These are phyloP conservation scores for Arnoldichthys spilopterus DNA, from an alignment of 2,797 vertebrate species.

Conservation along the genomic window DNA sequence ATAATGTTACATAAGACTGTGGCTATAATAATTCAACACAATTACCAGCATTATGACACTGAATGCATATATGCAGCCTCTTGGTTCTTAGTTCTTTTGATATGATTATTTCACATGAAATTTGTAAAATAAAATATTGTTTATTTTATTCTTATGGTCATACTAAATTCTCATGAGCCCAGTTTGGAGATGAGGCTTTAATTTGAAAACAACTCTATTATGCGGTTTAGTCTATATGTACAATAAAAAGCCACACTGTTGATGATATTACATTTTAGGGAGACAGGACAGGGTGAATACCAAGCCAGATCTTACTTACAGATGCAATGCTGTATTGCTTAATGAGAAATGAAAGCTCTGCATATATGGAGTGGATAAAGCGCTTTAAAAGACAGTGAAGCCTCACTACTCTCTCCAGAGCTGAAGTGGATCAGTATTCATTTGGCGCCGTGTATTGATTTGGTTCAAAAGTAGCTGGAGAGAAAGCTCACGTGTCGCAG, in stretches of 20 bases:
- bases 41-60: neutral
- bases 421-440: conserved; percentile 28
- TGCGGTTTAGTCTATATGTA: neutral
- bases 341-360: conserved; percentile 7
- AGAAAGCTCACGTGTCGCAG: conserved; percentile 6
- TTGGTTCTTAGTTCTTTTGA: neutral
- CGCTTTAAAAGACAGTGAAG: neutral
- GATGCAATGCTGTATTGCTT: neutral
- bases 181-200: too few relatives aligned
- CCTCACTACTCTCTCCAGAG: neutral
- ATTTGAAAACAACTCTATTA: too few relatives aligned
- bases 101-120: too few relatives aligned
- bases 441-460: conserved; percentile 38
- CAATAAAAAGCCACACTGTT: neutral
- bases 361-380: neutral
- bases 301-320: neutral
- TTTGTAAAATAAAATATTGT: too few relatives aligned
- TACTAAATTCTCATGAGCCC: neutral
- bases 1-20: conserved; percentile 22
- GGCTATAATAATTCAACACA: neutral
- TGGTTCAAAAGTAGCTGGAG: conserved; percentile 38
- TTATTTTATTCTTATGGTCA: neutral
- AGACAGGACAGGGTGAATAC: conserved; percentile 3
- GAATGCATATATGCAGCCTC: neutral
- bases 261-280: neutral